Evolutionary conservation across 2,797 vertebrate species (phyloP).

Genomic region (Todus mexicanus): DNA sequence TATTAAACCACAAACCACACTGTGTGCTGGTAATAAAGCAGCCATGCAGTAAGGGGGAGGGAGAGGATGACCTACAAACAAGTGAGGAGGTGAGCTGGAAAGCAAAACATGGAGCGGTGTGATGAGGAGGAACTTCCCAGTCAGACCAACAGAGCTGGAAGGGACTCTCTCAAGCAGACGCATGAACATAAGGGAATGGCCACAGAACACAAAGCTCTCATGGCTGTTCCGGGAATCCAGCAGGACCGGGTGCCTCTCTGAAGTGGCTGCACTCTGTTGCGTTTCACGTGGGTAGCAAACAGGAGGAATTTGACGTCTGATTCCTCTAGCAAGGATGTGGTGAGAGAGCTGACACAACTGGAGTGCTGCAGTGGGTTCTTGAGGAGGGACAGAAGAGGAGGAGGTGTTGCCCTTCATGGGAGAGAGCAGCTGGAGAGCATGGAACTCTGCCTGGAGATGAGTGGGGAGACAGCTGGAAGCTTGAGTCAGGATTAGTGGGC

Average conservation of each 20-base stretch:
- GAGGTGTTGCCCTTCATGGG: not conserved
- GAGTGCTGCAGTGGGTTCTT: not conserved
- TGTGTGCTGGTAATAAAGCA: not conserved
- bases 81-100: not conserved
- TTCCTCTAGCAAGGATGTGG: not conserved
- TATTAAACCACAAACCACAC: no score
- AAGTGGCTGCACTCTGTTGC: fast-evolving
- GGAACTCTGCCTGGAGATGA: not conserved
- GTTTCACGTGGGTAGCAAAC: fast-evolving
- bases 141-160: not conserved
- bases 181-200: not conserved
- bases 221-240: not conserved
- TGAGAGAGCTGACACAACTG: not conserved
- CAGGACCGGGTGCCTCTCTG: not conserved
- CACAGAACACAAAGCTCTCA: no score
- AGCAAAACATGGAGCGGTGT: not conserved
- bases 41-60: not conserved
- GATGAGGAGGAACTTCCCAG: not conserved
- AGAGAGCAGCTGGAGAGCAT: not conserved
- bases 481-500: not conserved
- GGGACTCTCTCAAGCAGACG: not conserved
- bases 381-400: not conserved
- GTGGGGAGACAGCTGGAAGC: not conserved
- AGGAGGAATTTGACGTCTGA: not conserved
- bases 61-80: not conserved